Percentiles rank a stretch among this genome's conserved stretches.
These are phyloP conservation scores for Anguilla pacifica DNA, from an alignment of 2,797 vertebrate species.

Conservation along the genomic window DNA sequence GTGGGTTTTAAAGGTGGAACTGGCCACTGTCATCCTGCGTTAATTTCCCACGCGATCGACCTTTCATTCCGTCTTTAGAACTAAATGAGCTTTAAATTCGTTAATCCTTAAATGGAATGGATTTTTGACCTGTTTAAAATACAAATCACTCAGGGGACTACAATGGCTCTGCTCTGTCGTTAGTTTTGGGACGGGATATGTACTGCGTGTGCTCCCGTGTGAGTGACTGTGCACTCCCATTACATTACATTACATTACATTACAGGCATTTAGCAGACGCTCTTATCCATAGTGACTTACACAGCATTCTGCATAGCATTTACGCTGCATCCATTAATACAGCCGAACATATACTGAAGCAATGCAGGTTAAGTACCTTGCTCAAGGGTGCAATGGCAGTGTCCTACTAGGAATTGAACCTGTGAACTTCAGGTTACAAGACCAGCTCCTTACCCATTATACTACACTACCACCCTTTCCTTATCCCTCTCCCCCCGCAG, in stretches of 20 bases:
- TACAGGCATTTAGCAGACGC: too few species aligned
- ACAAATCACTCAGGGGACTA: not conserved
- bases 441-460: too few species aligned
- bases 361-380: too few species aligned
- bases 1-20: not conserved
- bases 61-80: not conserved
- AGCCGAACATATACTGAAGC: too few species aligned
- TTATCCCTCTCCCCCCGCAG: constrained; percentile 55
- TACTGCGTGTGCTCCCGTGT: not conserved
- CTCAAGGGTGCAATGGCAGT: too few species aligned
- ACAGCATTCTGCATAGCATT: too few species aligned
- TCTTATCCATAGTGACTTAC: too few species aligned
- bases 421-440: too few species aligned
- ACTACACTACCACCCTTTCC: not conserved
- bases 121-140: not conserved
- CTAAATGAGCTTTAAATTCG: not conserved
- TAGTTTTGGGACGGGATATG: not conserved
- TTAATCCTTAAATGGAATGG: not conserved
- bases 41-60: not conserved
- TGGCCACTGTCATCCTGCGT: not conserved
- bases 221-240: not conserved
- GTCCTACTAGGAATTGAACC: too few species aligned
- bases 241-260: too few species aligned
- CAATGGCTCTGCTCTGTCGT: not conserved
- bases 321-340: too few species aligned